Conservation (phyloP, 2,113 vertebrate genomes). For the Apistogramma diplotaenia region DNA sequence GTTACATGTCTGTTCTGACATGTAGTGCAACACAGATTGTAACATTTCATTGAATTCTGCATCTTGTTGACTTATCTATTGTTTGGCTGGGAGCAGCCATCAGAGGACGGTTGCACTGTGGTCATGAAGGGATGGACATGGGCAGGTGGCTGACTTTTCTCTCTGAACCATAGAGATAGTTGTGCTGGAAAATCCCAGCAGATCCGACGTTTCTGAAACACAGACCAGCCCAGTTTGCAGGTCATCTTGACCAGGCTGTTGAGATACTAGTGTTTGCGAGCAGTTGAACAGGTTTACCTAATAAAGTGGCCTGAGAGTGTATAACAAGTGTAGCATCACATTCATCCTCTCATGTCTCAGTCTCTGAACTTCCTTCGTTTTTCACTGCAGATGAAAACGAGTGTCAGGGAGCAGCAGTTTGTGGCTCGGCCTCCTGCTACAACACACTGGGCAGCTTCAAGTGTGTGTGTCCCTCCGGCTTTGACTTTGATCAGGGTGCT, state of each 20-base stretch:
- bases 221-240: not conserved
- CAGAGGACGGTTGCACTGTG: too few species aligned
- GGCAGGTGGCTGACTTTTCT: not conserved
- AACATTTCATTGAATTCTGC: not conserved
- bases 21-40: not conserved
- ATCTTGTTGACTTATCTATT: not conserved
- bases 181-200: not conserved
- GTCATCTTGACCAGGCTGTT: not conserved
- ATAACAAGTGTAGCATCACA: not conserved
- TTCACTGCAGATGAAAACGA: slow-evolving; percentile 87
- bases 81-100: not conserved
- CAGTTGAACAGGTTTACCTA: not conserved
- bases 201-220: not conserved
- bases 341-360: not conserved
- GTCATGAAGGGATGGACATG: too few species aligned
- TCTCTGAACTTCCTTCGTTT: not conserved
- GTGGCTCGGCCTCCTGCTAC: slow-evolving; percentile 90
- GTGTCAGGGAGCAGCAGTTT: slow-evolving; percentile 79
- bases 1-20: accelerated
- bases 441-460: slow-evolving; percentile 94
- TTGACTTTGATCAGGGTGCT: slow-evolving; percentile 83
- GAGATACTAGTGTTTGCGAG: not conserved
- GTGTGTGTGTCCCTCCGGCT: slow-evolving; percentile 92
- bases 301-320: not conserved
- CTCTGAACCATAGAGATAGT: not conserved